Evolutionary conservation across 2,888 invertebrate species (phyloP), one percentile per base, ranked within the genome.

Genomic region (Noctua fimbriata): DNA sequence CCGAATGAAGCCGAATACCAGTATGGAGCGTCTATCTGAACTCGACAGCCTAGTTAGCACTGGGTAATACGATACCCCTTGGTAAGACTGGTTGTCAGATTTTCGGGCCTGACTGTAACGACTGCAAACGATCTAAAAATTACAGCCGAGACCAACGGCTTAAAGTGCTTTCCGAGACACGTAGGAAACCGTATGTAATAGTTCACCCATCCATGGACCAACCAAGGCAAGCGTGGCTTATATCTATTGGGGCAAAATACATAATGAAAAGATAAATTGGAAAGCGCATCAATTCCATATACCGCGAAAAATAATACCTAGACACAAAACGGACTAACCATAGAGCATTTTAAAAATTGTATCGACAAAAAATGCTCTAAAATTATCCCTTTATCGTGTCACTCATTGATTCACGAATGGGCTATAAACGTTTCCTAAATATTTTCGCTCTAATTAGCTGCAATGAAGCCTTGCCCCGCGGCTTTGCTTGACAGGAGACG

Each of bases 401-500:
- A 74, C 67, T 81, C 79, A 73, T 81, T 82, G 66, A 73, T 88
- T 78, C 82, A 80, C 88, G 78, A 89, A 73, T 79, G 69, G 58
- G 76, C 69, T 82, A 65, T 82, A 82, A 82, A 85, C 91, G 90
- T 89, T 90, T 89, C 89, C 92, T 89, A 94, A 94, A 94, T 93
- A 93, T 92, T 93, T 80, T 92, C 84, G 90, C 85, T 89, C 93
- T 93, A 94, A 94, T 95, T 94, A 93, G 89, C 86, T 82, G 87
- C 90, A 83, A 83, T 83, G 86, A 82, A 88, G 81, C 66, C 76
- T 85, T 81, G 81, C 87, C 95, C 93, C 81, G 92, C 92, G 94
- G 96, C 93, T 76, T 85, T 85, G 88, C 91, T 93, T 94, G 95
- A 94, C 95, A 94, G 93, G 91, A 93, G 94, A 95, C 92, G 93